Conservation (phyloP, 1,140 invertebrate species). For the Pachyrhynchus sulphureomaculatus region DNA sequence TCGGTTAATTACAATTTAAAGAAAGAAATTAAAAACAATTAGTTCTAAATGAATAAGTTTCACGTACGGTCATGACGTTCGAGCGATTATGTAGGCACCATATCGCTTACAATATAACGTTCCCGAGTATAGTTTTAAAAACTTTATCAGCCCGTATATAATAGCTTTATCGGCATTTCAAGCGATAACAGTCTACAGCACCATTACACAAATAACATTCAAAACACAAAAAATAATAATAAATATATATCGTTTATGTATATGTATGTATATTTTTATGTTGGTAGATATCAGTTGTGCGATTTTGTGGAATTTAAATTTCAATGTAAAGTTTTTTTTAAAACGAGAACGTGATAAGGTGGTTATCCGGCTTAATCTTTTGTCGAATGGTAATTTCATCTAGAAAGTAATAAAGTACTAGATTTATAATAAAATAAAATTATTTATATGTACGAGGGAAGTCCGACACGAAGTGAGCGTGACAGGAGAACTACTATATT, state of each 20-base stretch:
- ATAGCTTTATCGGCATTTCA: constrained; percentile 9
- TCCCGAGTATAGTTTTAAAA: constrained; percentile 17
- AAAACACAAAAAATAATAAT: constrained; percentile 19
- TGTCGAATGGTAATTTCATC: no score
- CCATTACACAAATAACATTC: constrained; percentile 15
- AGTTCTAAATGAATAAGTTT: no score
- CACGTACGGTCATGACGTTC: no score
- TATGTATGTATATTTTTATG: constrained; percentile 10
- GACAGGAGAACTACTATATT: no score
- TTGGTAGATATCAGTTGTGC: neutral
- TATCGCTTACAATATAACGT: constrained; percentile 14
- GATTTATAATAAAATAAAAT: no score
- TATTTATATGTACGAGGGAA: no score
- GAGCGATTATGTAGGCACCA: constrained; percentile 7
- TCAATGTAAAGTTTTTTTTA: neutral
- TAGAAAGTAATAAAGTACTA: no score
- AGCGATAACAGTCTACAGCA: constrained; percentile 19
- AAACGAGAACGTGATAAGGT: no score
- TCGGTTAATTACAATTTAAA: no score
- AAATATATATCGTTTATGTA: constrained; percentile 4
- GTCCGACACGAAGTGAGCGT: no score
- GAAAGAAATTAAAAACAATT: no score
- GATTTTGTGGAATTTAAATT: constrained; percentile 12
- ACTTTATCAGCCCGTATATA: constrained; percentile 23
- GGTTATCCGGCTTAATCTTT: no score